phyloP scores from a whole-genome alignment of 2,888 invertebrate genomes.

The Ormyrus labotus region DNA sequence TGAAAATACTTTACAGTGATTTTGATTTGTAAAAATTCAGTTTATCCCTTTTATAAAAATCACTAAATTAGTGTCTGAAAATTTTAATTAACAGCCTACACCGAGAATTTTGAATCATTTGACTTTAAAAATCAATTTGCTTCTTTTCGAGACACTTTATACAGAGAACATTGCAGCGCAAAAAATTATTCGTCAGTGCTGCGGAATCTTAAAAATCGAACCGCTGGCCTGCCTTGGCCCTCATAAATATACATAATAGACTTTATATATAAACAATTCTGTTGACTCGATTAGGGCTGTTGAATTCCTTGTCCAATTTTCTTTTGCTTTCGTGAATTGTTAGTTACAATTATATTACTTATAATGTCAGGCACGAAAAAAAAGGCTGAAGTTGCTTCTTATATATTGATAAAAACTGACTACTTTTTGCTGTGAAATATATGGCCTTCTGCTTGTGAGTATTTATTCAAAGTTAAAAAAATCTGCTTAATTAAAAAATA shows the following conservation, averaged over 20 bases:
- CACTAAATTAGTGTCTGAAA: conserved; percentile 11
- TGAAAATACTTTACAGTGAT: neutral
- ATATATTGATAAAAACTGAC: conserved; percentile 46
- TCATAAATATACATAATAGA: conserved; percentile 53
- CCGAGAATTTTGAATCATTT: conserved; percentile 24
- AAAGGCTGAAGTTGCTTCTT: conserved; percentile 53
- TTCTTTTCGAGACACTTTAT: conserved; percentile 42
- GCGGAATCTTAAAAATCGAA: conserved; percentile 48
- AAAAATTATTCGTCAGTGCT: conserved; percentile 38
- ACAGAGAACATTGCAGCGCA: conserved; percentile 42
- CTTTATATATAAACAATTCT: conserved; percentile 56
- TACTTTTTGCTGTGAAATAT: conserved; percentile 39
- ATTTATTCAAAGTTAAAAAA: conserved; percentile 47
- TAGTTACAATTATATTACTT: conserved; percentile 50
- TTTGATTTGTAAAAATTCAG: conserved; percentile 25
- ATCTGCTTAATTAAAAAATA: conserved; percentile 38
- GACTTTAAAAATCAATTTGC: conserved; percentile 40
- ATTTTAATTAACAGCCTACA: conserved; percentile 40
- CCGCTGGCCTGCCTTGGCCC: conserved; percentile 26
- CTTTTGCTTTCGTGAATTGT: conserved; percentile 28
- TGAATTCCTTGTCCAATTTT: conserved; percentile 35
- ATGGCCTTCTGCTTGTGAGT: conserved; percentile 53
- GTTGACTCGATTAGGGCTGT: conserved; percentile 54
- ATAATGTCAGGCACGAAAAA: conserved; percentile 55
- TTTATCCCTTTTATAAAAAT: neutral